Conservation (phyloP, 2,888 invertebrate species). For the Machimus rusticus region DNA sequence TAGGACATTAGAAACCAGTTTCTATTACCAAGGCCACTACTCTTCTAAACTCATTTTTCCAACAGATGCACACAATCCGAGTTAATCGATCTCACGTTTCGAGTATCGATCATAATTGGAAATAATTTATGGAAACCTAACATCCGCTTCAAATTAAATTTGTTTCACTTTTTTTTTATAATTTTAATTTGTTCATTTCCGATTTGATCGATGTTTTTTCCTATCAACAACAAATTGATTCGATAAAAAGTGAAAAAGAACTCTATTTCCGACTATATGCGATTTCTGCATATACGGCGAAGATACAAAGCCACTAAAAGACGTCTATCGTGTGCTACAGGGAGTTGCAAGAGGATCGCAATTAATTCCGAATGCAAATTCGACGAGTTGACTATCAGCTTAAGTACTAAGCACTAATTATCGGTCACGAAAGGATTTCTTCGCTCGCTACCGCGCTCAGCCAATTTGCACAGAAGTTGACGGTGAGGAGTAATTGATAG, state of each 20-base stretch:
- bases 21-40: not conserved
- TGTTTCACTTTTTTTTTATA: not conserved
- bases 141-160: not conserved
- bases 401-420: constrained; percentile 22
- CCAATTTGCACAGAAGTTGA: not conserved
- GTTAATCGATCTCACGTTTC: not conserved
- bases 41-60: not conserved
- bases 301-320: not conserved
- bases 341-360: not conserved
- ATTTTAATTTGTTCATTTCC: not conserved
- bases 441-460: not conserved
- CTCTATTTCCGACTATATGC: not conserved
- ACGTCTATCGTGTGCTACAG: not conserved
- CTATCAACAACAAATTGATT: not conserved
- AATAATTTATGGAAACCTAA: not conserved
- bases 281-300: not conserved
- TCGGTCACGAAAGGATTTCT: constrained; percentile 36
- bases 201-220: not conserved
- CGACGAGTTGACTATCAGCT: not conserved
- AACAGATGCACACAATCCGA: not conserved
- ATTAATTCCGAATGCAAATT: constrained; percentile 42
- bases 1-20: not conserved
- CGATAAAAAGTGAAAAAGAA: not conserved
- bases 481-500: constrained; percentile 7
- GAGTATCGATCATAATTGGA: not conserved